phyloP scores from a whole-genome alignment of 2,113 vertebrate genomes.

The Turdus rufiventris region DNA sequence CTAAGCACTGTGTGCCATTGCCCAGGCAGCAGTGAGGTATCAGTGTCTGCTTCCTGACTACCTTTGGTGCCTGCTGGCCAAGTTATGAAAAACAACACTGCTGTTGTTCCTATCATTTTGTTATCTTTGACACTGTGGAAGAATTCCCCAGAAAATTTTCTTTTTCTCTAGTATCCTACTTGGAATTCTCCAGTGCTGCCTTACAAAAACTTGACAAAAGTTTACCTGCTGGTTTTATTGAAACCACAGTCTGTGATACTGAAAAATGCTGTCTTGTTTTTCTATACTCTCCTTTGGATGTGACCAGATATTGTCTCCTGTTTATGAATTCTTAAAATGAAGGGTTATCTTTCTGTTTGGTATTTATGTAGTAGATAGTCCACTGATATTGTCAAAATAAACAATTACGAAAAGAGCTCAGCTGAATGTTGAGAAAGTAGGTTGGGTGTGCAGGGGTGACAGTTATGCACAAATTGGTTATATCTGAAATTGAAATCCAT shows the following conservation, averaged over 20 bases:
- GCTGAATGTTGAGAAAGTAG: neutral
- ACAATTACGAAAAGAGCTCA: neutral
- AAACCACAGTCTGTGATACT: neutral
- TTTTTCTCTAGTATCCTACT: neutral
- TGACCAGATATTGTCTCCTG: neutral
- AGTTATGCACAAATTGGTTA: neutral
- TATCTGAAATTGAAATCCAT: neutral
- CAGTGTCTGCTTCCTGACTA: neutral
- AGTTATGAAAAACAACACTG: neutral
- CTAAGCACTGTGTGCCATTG: neutral
- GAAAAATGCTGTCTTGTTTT: neutral
- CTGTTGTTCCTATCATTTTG: neutral
- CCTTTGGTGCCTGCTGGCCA: neutral
- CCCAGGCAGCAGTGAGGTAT: neutral
- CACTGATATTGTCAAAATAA: neutral
- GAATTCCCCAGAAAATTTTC: neutral
- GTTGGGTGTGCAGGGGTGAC: neutral
- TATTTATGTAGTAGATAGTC: neutral
- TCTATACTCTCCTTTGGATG: neutral
- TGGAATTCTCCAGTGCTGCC: neutral
- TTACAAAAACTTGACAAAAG: neutral
- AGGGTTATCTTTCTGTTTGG: neutral
- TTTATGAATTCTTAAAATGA: neutral
- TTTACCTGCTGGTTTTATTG: neutral
- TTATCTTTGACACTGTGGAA: neutral